Evolutionary conservation across 2,113 vertebrate species (phyloP).

Genomic region (Cheilinus undulatus): DNA sequence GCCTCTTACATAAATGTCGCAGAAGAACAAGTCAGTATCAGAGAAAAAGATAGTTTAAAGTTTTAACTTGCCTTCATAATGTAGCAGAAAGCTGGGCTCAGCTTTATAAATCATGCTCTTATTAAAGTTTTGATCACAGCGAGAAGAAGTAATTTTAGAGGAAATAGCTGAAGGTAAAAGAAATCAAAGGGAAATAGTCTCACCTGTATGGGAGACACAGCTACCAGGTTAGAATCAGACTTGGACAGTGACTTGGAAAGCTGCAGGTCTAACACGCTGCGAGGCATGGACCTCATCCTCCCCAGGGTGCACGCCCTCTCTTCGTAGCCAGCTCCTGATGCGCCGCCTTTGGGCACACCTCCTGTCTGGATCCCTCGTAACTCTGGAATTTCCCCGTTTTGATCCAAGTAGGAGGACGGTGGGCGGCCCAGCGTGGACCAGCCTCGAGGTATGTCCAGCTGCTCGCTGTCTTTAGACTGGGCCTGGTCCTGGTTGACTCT

Average conservation of each 20-base stretch:
- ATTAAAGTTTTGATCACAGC: not conserved
- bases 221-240: slow-evolving; percentile 94
- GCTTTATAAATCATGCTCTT: not conserved
- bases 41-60: not conserved
- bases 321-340: slow-evolving; percentile 81
- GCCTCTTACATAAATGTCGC: not conserved
- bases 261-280: slow-evolving; percentile 91
- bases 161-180: too few relatives aligned
- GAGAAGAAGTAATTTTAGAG: not conserved
- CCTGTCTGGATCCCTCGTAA: slow-evolving; percentile 78
- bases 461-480: slow-evolving; percentile 35
- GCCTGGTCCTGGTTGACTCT: slow-evolving; percentile 84
- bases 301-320: slow-evolving; percentile 94
- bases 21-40: not conserved
- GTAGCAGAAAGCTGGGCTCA: not conserved
- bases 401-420: slow-evolving; percentile 39
- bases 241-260: slow-evolving; percentile 94
- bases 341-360: slow-evolving; percentile 72
- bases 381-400: slow-evolving; percentile 82
- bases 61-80: not conserved
- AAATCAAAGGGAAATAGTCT: not conserved
- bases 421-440: slow-evolving; percentile 54
- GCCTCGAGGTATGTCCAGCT: slow-evolving; percentile 37
- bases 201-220: slow-evolving; percentile 76
- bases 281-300: slow-evolving; percentile 93